Evolutionary conservation across 2,113 vertebrate genomes (phyloP).

Genomic region (Sinocyclocheilus rhinocerous): DNA sequence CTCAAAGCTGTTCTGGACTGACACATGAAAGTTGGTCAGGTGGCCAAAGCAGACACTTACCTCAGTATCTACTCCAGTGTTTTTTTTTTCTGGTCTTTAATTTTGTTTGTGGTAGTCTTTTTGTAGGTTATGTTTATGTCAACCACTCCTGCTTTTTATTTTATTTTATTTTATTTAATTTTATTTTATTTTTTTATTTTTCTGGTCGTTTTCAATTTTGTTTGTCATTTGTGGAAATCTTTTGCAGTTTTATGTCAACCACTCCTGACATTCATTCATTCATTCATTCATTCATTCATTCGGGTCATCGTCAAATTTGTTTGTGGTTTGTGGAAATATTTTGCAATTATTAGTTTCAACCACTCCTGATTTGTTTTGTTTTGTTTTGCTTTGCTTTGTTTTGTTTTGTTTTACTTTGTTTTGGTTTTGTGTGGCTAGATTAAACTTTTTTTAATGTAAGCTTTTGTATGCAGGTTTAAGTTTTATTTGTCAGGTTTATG

Average conservation of each 20-base stretch:
- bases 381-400: not conserved
- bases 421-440: not conserved
- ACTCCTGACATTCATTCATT: too few species aligned
- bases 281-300: too few species aligned
- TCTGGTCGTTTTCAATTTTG: not conserved
- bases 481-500: too few species aligned
- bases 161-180: not conserved
- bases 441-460: not conserved
- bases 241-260: not conserved
- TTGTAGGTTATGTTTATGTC: not conserved
- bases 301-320: too few species aligned
- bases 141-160: not conserved
- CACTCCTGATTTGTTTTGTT: not conserved
- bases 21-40: slow-evolving; percentile 52
- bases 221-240: not conserved
- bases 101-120: not conserved
- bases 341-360: not conserved
- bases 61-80: slow-evolving; percentile 26
- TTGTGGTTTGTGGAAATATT: too few species aligned
- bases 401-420: not conserved
- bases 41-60: slow-evolving; percentile 30
- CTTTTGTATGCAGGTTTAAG: not conserved
- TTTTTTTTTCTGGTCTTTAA: slow-evolving; percentile 5
- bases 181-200: not conserved
- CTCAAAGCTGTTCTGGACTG: slow-evolving; percentile 45